These are phyloP conservation scores for Lydus trimaculatus DNA, from an alignment of 2,888 invertebrate genomes.

Conservation along the genomic window DNA sequence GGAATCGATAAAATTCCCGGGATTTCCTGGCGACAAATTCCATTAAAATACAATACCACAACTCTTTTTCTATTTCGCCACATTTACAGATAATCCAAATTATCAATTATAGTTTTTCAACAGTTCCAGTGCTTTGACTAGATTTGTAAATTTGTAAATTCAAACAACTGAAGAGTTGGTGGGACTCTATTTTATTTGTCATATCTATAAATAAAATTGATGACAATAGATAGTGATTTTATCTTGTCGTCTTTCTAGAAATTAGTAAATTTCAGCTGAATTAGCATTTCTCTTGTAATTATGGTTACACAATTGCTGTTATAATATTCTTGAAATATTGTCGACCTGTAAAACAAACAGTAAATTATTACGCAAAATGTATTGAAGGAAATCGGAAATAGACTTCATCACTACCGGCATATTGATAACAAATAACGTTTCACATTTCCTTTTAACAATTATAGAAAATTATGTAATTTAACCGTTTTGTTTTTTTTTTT, in stretches of 20 bases:
- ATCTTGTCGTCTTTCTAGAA: background rate
- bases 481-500: background rate
- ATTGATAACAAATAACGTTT: constrained; percentile 7
- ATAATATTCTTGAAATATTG: background rate
- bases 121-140: background rate
- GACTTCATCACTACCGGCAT: background rate
- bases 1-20: constrained; percentile 1
- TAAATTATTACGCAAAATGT: background rate
- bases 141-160: too few relatives aligned
- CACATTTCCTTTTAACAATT: background rate
- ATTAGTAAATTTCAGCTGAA: background rate
- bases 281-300: background rate
- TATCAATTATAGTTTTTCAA: background rate
- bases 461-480: background rate
- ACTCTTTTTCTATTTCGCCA: too few relatives aligned
- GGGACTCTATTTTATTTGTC: too few relatives aligned
- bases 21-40: background rate
- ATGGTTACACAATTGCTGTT: background rate
- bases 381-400: background rate
- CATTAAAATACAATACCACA: too few relatives aligned
- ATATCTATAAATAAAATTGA: constrained; percentile 3
- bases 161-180: too few relatives aligned
- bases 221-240: background rate
- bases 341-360: background rate
- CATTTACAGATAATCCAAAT: too few relatives aligned